Evolutionary conservation across 2,888 invertebrate species (phyloP).

Genomic region (Acrobasis repandana): DNA sequence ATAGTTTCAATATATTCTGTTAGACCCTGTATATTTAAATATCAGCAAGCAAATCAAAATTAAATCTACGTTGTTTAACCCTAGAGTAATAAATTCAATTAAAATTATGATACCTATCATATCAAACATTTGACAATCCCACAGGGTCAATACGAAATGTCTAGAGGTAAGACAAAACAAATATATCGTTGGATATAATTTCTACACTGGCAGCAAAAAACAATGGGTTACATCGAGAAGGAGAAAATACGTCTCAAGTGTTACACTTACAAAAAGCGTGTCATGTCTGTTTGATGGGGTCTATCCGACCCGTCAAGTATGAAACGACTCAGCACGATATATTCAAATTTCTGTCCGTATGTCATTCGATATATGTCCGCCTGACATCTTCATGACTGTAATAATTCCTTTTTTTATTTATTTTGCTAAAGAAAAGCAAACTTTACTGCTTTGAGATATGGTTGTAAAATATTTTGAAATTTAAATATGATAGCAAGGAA

Average conservation of each 20-base stretch:
- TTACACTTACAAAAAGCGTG: slow-evolving; percentile 53
- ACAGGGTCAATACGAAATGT: neutral
- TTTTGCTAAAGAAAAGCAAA: slow-evolving; percentile 32
- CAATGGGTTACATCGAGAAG: slow-evolving; percentile 7
- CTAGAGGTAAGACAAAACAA: slow-evolving; percentile 3
- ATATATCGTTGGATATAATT: slow-evolving; percentile 19
- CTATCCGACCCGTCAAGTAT: slow-evolving; percentile 63
- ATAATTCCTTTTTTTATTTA: neutral
- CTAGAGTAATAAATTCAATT: neutral
- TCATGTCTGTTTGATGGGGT: slow-evolving; percentile 49
- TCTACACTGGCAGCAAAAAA: slow-evolving; percentile 13
- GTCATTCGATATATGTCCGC: slow-evolving; percentile 67
- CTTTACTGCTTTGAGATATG: slow-evolving; percentile 29
- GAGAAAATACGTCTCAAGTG: slow-evolving; percentile 39
- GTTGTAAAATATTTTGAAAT: slow-evolving; percentile 11
- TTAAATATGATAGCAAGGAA: slow-evolving; percentile 51
- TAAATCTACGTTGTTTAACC: too few relatives aligned
- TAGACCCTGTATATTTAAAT: too few relatives aligned
- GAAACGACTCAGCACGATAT: slow-evolving; percentile 76
- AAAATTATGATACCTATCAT: neutral
- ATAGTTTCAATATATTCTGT: too few relatives aligned
- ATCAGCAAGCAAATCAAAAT: too few relatives aligned
- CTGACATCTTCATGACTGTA: slow-evolving; percentile 74
- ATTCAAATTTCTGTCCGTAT: slow-evolving; percentile 65
- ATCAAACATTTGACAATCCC: neutral